Percentiles rank a stretch among this genome's conserved stretches.
phyloP scores from a whole-genome alignment of 2,113 vertebrate species.

The Aldabrachelys gigantea region DNA sequence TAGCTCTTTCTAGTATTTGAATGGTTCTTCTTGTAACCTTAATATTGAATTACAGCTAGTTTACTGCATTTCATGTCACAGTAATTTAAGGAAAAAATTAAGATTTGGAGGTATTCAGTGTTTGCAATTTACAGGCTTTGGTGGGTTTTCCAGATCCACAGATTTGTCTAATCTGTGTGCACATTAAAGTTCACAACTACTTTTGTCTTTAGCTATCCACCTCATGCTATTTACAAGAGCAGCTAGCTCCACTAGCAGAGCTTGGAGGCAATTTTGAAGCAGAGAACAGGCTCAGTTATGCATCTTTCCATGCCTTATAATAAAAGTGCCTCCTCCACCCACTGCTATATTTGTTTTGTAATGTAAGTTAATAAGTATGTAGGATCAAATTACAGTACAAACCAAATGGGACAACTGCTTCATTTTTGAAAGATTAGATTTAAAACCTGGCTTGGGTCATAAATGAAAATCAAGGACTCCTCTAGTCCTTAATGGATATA shows the following conservation, averaged over 20 bases:
- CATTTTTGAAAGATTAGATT: background rate
- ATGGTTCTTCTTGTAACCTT: background rate
- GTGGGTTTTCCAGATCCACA: background rate
- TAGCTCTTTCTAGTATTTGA: background rate
- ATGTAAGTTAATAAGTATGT: background rate
- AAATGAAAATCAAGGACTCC: background rate
- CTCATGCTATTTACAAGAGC: background rate
- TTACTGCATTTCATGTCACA: background rate
- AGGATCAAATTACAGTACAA: background rate
- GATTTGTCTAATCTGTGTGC: background rate
- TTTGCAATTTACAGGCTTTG: background rate
- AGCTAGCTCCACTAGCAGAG: background rate
- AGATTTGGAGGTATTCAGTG: background rate
- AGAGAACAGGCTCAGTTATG: background rate
- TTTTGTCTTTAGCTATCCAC: background rate
- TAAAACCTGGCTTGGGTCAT: background rate
- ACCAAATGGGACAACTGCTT: background rate
- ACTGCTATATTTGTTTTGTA: background rate
- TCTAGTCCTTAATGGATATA: background rate
- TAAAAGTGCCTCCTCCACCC: background rate
- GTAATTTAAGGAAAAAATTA: background rate
- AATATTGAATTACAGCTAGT: background rate
- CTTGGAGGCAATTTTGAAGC: background rate
- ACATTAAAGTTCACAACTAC: background rate
- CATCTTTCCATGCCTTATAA: background rate